These are phyloP conservation scores for Drosophila bifasciata DNA, from an alignment of 1,140 invertebrate genomes.

Conservation along the genomic window DNA sequence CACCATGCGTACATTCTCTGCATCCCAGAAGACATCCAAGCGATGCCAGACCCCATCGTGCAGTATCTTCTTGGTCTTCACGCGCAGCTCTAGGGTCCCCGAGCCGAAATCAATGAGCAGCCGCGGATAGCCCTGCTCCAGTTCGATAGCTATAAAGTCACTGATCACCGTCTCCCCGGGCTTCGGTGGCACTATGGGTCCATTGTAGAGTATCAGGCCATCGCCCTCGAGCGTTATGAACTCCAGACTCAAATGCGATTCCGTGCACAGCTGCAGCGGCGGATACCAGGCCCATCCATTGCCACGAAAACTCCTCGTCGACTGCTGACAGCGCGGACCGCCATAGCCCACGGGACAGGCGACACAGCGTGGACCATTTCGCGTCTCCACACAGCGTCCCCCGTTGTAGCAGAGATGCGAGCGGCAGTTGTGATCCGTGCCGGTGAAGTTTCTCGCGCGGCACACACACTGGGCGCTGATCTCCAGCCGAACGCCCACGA, in stretches of 20 bases:
- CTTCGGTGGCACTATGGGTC: slow-evolving; percentile 87
- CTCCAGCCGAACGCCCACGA: slow-evolving; percentile 88
- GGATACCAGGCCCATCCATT: slow-evolving; percentile 89
- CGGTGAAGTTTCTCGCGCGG: slow-evolving; percentile 86
- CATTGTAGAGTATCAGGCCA: slow-evolving; percentile 89
- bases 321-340: slow-evolving; percentile 89
- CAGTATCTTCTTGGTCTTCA: slow-evolving; percentile 86
- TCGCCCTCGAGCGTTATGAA: slow-evolving; percentile 88
- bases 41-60: slow-evolving; percentile 89
- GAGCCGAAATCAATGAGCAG: slow-evolving; percentile 89
- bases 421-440: slow-evolving; percentile 86
- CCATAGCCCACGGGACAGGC: slow-evolving; percentile 87
- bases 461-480: slow-evolving; percentile 86
- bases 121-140: slow-evolving; percentile 87
- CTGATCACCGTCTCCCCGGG: slow-evolving; percentile 85
- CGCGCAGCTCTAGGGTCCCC: slow-evolving; percentile 86
- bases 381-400: slow-evolving; percentile 87
- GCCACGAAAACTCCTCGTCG: slow-evolving; percentile 87
- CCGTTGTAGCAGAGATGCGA: slow-evolving; percentile 89
- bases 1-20: slow-evolving; percentile 87
- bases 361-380: slow-evolving; percentile 86
- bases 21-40: slow-evolving; percentile 88
- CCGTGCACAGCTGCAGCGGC: slow-evolving; percentile 88
- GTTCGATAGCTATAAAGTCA: slow-evolving; percentile 89
- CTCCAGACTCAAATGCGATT: slow-evolving; percentile 89